Base-by-base conservation (phyloP, 2,888 invertebrate species). In the Sphinx pinastri region DNA sequence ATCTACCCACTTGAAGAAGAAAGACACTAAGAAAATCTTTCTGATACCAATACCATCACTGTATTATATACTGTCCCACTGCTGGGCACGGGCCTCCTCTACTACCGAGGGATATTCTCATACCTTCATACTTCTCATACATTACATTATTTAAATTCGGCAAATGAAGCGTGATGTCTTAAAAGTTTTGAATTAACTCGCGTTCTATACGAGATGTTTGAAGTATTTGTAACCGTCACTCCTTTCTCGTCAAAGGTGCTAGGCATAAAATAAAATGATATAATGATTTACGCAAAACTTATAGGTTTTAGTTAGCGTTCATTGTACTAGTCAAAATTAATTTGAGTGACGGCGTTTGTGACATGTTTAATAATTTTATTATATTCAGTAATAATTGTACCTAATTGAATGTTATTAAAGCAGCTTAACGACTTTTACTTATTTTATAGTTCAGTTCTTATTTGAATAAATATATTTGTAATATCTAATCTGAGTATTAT, bases 391-490 rank as follows among this genome's bases (percentile, higher is more conserved):
- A 79, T 74, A 79, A 78, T 84, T 83, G 79, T 85, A 55, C 55
- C 55, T 55, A 83, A 82, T 84, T 85, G 83, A 81, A 85, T 86
- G 81, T 85, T 83, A 87, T 81, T 85, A 84, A 79, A 81, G 80
- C 90, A 87, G 89, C 90, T 88, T 91, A 89, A 87, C 87, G 87
- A 83, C 87, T 87, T 81, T 88, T 86, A 85, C 83, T 89, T 90
- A 89, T 88, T 90, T 91, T 87, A 87, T 86, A 85, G 82, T 88
- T 89, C 84, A 84, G 87, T 90, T 92, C 88, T 90, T 89, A 90
- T 90, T 89, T 92, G 85, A 92, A 89, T 92, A 93, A 90, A 89
- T 88, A 90, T 92, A 93, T 93, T 93, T 94, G 93, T 93, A 94
- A 93, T 92, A 92, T 89, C 88, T 85, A 79, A 78, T 77, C 66